Evolutionary conservation across 2,797 vertebrate genomes (phyloP), one percentile per base, ranked within the genome.

Genomic region (Poecilia velifera): DNA sequence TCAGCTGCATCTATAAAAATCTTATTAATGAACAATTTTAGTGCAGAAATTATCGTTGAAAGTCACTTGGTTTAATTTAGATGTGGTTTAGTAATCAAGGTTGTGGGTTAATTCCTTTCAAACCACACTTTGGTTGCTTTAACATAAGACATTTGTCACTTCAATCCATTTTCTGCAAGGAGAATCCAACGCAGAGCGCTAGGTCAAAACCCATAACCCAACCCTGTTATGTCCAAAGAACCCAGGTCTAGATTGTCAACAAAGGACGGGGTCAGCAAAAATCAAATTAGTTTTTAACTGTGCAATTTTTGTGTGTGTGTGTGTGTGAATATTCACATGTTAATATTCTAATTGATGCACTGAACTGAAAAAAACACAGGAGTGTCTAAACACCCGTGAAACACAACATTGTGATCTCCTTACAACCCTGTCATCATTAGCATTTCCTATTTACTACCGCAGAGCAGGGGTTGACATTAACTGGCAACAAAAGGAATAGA

Each of bases 401-500:
- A 73, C 70, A 76, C 82, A 86, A 81, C 46, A 51, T 6, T 16
- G 34, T 66, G 78, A 86, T 86, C 74, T 76, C 74, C 46, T 55
- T 55, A 46, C 45, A 84, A 80, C 74, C 80, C 71, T 28, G 77
- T 80, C 70, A 88, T 90, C 81, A 90, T 87, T 91, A 89, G 74
- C 73, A 78, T 79, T 87, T 86, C 76, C 81, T 80, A 74, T 74
- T 83, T 86, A 83, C 84, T 81, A 81, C 78, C 43, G 66, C 82
- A 70, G 70, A 86, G 74, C 75, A 76, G 71, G 62, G 83, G 82
- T 79, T 82, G 83, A 88, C 18, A 68, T 87, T 83, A 82, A 90
- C 85, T 59, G 82, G 79, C 80, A 85, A 86, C 82, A 86, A 88
- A 89, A 90, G 88, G 82, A 89, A 94, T 91, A 90, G 90, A 85